Base-by-base conservation (phyloP, 2,797 vertebrate species). In the Phyllotis vaccarum region DNA sequence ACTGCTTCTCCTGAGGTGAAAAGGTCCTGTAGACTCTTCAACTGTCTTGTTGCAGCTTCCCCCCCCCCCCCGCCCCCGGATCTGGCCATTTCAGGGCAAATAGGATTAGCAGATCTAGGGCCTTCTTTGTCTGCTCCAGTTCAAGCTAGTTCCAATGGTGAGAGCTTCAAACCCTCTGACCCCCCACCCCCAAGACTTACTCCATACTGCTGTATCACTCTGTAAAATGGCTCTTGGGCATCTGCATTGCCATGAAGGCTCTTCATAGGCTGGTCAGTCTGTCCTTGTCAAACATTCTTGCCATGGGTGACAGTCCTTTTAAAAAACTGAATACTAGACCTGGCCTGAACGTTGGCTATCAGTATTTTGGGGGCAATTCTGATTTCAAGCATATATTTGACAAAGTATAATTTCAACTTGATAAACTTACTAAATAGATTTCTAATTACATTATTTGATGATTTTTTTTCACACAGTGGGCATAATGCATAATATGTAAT, bases 361-460 rank as follows among this genome's bases (percentile, higher is more conserved):
- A 52, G 64, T 29, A 87, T 93, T 91, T 90, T 29, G 22, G 29
- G 90, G 68, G n/a, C n/a, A 60, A 82, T 82, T 90, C 85, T 37
- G 9, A 75, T 60, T 94, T 83, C 34, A 95, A 90, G 54, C 4
- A 2, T 52, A 2, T 91, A 70, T 91, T 85, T 93, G 13, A 96
- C 74, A 64, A 93, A 86, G 79, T 75, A 22, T 68, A 79, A 81
- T 94, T 96, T 81, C 81, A 85, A 46, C n/a, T 58, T 91, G 76
- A 62, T 88, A 66, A 78, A 72, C 5, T 90, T 92, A 49, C 3
- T 79, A 16, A 52, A 1, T 40, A 85, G 83, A 5, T 1, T 14
- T 86, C 93, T 54, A 58, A 27, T 89, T 56, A 75, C 49, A 89
- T 72, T 74, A 81, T 91, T 92, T 78, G 49, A 86, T 86, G 68